Percentiles rank a stretch among this genome's conserved stretches.
phyloP scores from a whole-genome alignment of 2,113 vertebrate species.

The Cephalopholis sonnerati region DNA sequence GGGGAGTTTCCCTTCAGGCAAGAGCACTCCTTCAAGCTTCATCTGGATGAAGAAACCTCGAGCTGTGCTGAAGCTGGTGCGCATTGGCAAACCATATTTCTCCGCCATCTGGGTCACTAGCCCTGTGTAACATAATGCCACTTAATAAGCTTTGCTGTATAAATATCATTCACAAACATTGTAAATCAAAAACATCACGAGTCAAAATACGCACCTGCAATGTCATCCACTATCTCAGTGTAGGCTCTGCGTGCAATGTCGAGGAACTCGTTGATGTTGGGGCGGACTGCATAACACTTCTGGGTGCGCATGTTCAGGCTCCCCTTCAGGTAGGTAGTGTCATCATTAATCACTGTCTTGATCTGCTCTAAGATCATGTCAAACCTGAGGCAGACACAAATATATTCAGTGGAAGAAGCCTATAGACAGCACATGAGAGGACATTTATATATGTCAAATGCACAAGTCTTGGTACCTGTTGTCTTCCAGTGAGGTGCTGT shows the following conservation, averaged over 20 bases:
- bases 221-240: conserved; percentile 97
- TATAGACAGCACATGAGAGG: background rate
- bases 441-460: background rate
- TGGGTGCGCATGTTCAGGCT: conserved; percentile 96
- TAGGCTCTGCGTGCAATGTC: conserved; percentile 95
- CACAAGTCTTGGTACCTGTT: conserved; percentile 81
- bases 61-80: conserved; percentile 93
- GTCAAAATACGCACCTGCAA: conserved; percentile 87
- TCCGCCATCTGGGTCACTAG: conserved; percentile 91
- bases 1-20: conserved; percentile 89
- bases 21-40: conserved; percentile 85
- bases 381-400: conserved; percentile 85
- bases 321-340: conserved; percentile 91
- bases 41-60: conserved; percentile 97
- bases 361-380: conserved; percentile 92
- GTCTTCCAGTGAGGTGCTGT: conserved; percentile 90
- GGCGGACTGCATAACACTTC: conserved; percentile 96
- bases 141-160: background rate
- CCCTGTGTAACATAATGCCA: conserved; percentile 77
- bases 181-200: background rate
- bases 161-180: background rate
- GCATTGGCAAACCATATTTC: conserved; percentile 91
- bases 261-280: conserved; percentile 94
- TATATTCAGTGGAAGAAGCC: background rate
- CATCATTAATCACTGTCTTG: conserved; percentile 93